Conservation (phyloP, 2,888 invertebrate genomes). For the Emesis russula region DNA sequence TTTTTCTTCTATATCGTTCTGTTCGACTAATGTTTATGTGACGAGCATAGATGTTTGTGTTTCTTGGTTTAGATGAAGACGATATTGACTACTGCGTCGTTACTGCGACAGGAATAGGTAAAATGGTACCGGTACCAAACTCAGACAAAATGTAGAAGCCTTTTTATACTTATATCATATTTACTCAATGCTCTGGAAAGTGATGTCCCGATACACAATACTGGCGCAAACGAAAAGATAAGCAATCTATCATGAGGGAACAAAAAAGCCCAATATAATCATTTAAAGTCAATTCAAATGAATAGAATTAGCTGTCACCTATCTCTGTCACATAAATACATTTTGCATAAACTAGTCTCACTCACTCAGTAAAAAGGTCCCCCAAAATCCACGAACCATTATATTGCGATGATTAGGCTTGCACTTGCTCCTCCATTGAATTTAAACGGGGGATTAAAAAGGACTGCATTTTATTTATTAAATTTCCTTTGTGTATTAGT, state of each 20-base stretch:
- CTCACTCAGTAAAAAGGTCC: slow-evolving; percentile 92
- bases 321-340: slow-evolving; percentile 77
- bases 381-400: slow-evolving; percentile 93
- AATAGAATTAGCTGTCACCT: slow-evolving; percentile 88
- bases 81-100: no score
- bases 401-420: slow-evolving; percentile 95
- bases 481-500: slow-evolving; percentile 93
- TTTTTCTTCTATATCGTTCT: no score
- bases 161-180: no score
- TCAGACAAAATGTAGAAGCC: no score
- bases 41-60: no score
- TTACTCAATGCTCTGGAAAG: background rate
- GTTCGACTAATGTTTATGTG: no score
- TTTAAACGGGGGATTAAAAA: slow-evolving; percentile 96
- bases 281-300: slow-evolving; percentile 95
- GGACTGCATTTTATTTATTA: slow-evolving; percentile 95
- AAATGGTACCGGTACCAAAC: no score
- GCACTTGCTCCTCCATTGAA: slow-evolving; percentile 95
- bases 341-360: slow-evolving; percentile 82
- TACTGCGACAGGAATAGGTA: no score
- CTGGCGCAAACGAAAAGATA: slow-evolving; percentile 90
- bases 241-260: slow-evolving; percentile 94
- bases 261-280: slow-evolving; percentile 94
- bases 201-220: slow-evolving; percentile 45
- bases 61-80: no score